phyloP scores from a whole-genome alignment of 2,888 invertebrate genomes.

The Rhamphomyia laevipes region DNA sequence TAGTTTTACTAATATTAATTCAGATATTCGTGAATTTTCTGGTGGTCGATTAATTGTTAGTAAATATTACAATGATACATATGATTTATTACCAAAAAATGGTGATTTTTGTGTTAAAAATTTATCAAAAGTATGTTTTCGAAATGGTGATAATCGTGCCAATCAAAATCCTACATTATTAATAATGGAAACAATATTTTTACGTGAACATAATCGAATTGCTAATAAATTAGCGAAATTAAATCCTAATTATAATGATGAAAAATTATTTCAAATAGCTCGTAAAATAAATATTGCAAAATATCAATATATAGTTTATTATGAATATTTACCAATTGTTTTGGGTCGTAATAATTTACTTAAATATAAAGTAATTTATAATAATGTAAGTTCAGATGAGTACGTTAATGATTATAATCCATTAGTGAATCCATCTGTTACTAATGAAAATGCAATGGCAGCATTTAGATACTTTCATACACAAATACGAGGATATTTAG shows the following conservation, averaged over 20 bases:
- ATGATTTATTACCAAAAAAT: slow-evolving; percentile 54
- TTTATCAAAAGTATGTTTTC: slow-evolving; percentile 54
- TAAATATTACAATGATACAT: slow-evolving; percentile 37
- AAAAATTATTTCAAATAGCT: slow-evolving; percentile 37
- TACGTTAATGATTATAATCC: slow-evolving; percentile 41
- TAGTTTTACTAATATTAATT: slow-evolving; percentile 47
- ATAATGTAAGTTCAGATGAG: slow-evolving; percentile 19
- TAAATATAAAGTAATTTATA: slow-evolving; percentile 22
- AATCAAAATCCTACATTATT: slow-evolving; percentile 34
- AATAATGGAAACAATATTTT: slow-evolving; percentile 35
- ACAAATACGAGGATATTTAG: slow-evolving; percentile 39
- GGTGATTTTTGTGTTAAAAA: slow-evolving; percentile 38
- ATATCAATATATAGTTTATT: slow-evolving; percentile 40
- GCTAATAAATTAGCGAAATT: slow-evolving; percentile 30
- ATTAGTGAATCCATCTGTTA: slow-evolving; percentile 41
- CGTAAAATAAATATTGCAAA: slow-evolving; percentile 38
- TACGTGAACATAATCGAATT: slow-evolving; percentile 40
- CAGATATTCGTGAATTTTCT: slow-evolving; percentile 47
- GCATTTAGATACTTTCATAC: slow-evolving; percentile 50
- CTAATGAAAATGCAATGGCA: slow-evolving; percentile 46
- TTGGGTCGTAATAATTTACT: slow-evolving; percentile 26
- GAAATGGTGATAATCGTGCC: slow-evolving; percentile 43
- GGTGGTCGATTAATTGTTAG: slow-evolving; percentile 53
- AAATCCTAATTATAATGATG: slow-evolving; percentile 41
- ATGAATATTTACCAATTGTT: slow-evolving; percentile 39